Evolutionary conservation across 1,140 invertebrate species (phyloP).

Genomic region (Nasonia vitripennis): DNA sequence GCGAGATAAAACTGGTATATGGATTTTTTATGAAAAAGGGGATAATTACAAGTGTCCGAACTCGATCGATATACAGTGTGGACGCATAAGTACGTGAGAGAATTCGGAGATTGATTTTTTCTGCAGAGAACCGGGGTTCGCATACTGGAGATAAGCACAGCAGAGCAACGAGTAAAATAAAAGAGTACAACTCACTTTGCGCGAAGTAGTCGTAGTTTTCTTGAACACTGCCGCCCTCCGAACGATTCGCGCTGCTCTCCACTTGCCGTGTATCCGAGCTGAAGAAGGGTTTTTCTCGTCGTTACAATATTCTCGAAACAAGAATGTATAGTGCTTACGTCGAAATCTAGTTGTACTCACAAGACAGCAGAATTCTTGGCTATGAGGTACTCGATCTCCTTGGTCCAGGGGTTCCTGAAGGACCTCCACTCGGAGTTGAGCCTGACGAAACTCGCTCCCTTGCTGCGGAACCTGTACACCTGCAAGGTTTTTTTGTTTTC

Average conservation of each 20-base stretch:
- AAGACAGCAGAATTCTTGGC: conserved; percentile 87
- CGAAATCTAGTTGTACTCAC: conserved; percentile 69
- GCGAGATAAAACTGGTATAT: neutral
- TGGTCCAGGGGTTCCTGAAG: conserved; percentile 94
- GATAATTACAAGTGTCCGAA: neutral
- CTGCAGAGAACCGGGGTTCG: neutral
- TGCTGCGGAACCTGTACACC: conserved; percentile 87
- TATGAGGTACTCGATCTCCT: conserved; percentile 91
- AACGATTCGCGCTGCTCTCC: conserved; percentile 73
- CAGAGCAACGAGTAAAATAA: neutral
- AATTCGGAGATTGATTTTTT: neutral
- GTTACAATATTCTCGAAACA: neutral
- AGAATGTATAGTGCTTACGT: neutral
- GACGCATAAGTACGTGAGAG: neutral
- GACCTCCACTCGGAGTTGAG: conserved; percentile 90
- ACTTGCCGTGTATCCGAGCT: conserved; percentile 75
- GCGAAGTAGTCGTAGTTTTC: conserved; percentile 78
- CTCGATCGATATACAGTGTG: neutral
- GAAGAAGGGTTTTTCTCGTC: conserved; percentile 39
- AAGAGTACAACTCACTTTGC: conserved; percentile 73
- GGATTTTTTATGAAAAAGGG: neutral
- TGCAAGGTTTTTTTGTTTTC: conserved; percentile 54
- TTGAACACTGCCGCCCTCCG: conserved; percentile 73
- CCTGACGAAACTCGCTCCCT: conserved; percentile 83
- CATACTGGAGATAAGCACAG: neutral